phyloP scores from a whole-genome alignment of 2,888 invertebrate genomes.

The Campoplex capitator region DNA sequence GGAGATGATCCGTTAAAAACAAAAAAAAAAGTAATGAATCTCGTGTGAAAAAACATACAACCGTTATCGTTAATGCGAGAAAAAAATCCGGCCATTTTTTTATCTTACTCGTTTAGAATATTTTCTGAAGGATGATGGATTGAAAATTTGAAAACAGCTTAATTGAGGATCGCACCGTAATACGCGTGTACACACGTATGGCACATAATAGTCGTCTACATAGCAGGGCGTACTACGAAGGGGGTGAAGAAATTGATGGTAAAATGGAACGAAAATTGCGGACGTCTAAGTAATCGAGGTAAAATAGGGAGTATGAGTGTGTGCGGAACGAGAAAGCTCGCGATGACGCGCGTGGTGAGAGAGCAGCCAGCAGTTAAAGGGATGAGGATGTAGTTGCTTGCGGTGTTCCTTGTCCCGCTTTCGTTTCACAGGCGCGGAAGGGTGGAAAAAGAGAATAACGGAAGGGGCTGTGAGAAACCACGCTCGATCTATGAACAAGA shows the following conservation, averaged over 20 bases:
- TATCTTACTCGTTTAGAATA: neutral
- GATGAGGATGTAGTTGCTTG: conserved; percentile 41
- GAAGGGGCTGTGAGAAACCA: conserved; percentile 35
- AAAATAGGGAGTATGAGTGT: conserved; percentile 40
- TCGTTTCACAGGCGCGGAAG: conserved; percentile 14
- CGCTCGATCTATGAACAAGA: conserved; percentile 39
- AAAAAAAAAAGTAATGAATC: neutral
- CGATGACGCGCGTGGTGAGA: conserved; percentile 34
- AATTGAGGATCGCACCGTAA: neutral
- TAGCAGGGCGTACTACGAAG: conserved; percentile 10
- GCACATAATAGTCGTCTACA: conserved; percentile 8
- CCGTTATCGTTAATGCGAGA: neutral
- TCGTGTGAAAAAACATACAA: neutral
- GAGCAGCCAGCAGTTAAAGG: conserved; percentile 9
- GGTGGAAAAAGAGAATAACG: conserved; percentile 46
- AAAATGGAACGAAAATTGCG: conserved; percentile 59
- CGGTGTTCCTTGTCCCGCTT: conserved; percentile 22
- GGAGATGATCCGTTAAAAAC: neutral
- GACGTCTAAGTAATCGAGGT: conserved; percentile 43
- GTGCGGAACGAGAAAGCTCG: conserved; percentile 26
- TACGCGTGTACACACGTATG: conserved; percentile 1
- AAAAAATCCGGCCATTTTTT: neutral
- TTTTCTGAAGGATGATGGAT: neutral
- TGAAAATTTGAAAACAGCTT: neutral
- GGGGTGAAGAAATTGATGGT: conserved; percentile 46